Evolutionary conservation across 2,888 invertebrate genomes (phyloP).

Genomic region (Archips crataeganus): DNA sequence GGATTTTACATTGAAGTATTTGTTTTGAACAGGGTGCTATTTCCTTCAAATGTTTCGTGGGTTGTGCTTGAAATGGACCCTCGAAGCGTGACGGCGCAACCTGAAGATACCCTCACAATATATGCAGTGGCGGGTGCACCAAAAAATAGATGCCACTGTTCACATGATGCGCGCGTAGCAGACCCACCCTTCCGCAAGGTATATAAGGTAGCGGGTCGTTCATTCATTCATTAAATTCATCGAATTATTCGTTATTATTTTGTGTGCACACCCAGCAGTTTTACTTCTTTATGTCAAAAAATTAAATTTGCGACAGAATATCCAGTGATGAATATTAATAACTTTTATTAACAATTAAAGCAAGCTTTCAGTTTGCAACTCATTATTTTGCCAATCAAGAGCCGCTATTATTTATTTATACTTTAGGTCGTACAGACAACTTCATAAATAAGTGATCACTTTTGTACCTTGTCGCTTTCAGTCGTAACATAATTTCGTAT

Average conservation of each 20-base stretch:
- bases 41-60: slow-evolving; percentile 96
- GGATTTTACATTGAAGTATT: slow-evolving; percentile 2
- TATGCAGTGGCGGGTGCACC: slow-evolving; percentile 76
- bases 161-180: slow-evolving; percentile 57
- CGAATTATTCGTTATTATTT: neutral
- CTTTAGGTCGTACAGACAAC: too few species aligned
- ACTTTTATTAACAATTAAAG: too few species aligned
- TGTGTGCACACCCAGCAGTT: neutral
- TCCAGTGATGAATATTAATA: too few species aligned
- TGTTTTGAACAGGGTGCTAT: slow-evolving; percentile 88
- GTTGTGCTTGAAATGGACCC: slow-evolving; percentile 97
- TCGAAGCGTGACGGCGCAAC: slow-evolving; percentile 96
- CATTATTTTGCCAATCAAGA: too few species aligned
- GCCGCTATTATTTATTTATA: too few species aligned
- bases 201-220: slow-evolving; percentile 70
- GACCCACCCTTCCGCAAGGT: slow-evolving; percentile 80
- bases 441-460: too few species aligned
- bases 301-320: too few species aligned
- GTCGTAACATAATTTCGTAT: too few species aligned
- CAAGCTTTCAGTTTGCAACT: too few species aligned
- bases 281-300: neutral
- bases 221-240: slow-evolving; percentile 39
- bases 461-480: too few species aligned
- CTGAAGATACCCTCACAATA: slow-evolving; percentile 94
- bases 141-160: slow-evolving; percentile 69